phyloP scores from a whole-genome alignment of 2,888 invertebrate species.

The Heteromurus nitidus region DNA sequence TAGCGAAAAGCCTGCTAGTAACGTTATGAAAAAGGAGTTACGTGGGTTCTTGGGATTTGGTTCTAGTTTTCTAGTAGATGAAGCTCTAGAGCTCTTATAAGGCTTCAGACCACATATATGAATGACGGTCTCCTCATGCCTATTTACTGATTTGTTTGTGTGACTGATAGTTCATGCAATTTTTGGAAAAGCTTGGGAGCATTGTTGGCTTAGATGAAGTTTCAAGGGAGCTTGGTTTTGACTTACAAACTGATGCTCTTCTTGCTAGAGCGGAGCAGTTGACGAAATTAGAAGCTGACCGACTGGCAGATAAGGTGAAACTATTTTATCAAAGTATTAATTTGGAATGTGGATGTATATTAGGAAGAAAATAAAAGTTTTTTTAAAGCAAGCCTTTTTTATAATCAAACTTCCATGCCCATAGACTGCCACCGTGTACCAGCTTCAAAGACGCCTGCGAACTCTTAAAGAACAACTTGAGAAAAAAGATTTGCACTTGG shows the following conservation, averaged over 20 bases:
- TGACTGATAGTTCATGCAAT: conserved; percentile 80
- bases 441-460: conserved; percentile 89
- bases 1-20: neutral
- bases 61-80: too few relatives aligned
- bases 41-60: too few relatives aligned
- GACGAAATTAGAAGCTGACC: conserved; percentile 86
- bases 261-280: conserved; percentile 90
- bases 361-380: neutral
- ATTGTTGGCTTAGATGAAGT: conserved; percentile 91
- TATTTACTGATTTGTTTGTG: neutral
- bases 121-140: too few relatives aligned
- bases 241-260: conserved; percentile 88
- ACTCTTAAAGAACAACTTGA: conserved; percentile 92
- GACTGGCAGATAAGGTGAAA: conserved; percentile 90
- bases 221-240: conserved; percentile 86
- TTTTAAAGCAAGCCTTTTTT: neutral
- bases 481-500: conserved; percentile 92
- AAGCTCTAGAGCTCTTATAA: too few relatives aligned
- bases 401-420: conserved; percentile 72
- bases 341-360: neutral
- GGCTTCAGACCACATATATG: too few relatives aligned
- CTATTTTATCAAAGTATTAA: conserved; percentile 29
- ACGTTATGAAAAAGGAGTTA: too few relatives aligned
- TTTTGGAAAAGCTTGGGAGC: conserved; percentile 87
- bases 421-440: conserved; percentile 91